These are phyloP conservation scores for Heteromormyrus szaboi DNA, from an alignment of 2,797 vertebrate species.

Conservation along the genomic window DNA sequence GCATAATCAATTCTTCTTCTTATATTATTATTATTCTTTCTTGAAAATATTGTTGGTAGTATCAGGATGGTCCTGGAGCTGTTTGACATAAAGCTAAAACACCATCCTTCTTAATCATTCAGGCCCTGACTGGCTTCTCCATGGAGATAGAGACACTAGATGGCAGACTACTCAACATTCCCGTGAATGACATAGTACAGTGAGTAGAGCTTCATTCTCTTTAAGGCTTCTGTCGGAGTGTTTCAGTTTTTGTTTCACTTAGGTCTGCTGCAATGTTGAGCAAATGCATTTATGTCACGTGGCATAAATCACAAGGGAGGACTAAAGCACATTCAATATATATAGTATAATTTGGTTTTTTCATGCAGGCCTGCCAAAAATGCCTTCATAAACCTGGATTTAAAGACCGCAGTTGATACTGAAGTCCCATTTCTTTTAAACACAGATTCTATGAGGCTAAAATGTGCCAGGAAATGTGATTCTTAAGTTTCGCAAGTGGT, in stretches of 20 bases:
- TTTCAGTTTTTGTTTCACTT: not conserved
- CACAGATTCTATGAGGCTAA: not conserved
- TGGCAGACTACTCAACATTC: slow-evolving; percentile 76
- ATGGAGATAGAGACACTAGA: slow-evolving; percentile 81
- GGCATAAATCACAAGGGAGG: not conserved
- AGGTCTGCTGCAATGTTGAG: not conserved
- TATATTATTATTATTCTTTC: not conserved
- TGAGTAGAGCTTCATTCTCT: slow-evolving; percentile 54
- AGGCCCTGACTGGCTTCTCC: slow-evolving; percentile 83
- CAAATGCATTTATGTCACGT: not conserved
- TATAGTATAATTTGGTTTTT: not conserved
- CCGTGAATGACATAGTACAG: slow-evolving; percentile 87
- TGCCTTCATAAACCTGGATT: not conserved
- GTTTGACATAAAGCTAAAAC: not conserved
- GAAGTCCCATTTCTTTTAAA: not conserved
- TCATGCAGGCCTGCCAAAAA: not conserved
- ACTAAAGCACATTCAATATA: not conserved
- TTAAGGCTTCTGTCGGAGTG: not conserved
- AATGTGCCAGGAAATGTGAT: too few relatives aligned
- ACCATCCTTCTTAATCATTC: slow-evolving; percentile 10
- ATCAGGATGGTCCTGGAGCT: not conserved
- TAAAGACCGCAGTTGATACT: not conserved
- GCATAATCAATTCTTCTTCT: not conserved
- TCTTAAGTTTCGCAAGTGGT: too few relatives aligned
- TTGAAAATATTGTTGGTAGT: not conserved